Evolutionary conservation across 2,797 vertebrate genomes (phyloP), one percentile per base, ranked within the genome.

Genomic region (Cossypha dichroa): DNA sequence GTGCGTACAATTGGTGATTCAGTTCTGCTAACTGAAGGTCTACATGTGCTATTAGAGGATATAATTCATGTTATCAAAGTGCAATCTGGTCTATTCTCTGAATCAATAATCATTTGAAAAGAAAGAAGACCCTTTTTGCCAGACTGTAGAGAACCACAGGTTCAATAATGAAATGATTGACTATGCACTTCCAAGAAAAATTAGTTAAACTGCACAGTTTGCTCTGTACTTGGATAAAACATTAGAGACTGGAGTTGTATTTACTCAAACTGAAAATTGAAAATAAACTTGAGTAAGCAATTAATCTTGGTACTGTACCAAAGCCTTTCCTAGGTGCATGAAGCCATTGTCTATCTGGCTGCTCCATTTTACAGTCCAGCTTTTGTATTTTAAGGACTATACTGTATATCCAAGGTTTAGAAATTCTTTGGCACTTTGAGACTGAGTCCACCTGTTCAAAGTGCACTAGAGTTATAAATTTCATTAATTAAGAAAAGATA

Each of bases 91-190:
- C 66, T 80, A 25, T 88, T 86, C 54, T 68, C 38, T 66, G 67
- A 79, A 95, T 94, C 86, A 91, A 93, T 95, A 94, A 92, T 89
- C 9, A 52, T 86, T 76, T 89, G 48, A 72, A 87, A 93, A 88
- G 66, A 81, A 83, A 59, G 51, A 85, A 81, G 26, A 52, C 28
- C 29, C 49, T 83, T 87, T 94, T 86, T 91, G 46, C 54, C 48
- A 90, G 60, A 54, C 28, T 92, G 33, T 46, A 75, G 36, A 85
- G 83, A 86, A 64, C 56, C 14, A 34, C 34, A 66, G 17, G 36
- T 93, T 92, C 86, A 79, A 48, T 91, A 92, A 81, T 25, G 5
- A 87, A 89, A 79, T 89, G 26, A 85, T 76, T 89, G 59, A 79
- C 81, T 84, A 15, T 48, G 13, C 26, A n/a, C 40, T 82, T 93